phyloP scores from a whole-genome alignment of 2,113 vertebrate genomes.

The Collichthys lucidus region DNA sequence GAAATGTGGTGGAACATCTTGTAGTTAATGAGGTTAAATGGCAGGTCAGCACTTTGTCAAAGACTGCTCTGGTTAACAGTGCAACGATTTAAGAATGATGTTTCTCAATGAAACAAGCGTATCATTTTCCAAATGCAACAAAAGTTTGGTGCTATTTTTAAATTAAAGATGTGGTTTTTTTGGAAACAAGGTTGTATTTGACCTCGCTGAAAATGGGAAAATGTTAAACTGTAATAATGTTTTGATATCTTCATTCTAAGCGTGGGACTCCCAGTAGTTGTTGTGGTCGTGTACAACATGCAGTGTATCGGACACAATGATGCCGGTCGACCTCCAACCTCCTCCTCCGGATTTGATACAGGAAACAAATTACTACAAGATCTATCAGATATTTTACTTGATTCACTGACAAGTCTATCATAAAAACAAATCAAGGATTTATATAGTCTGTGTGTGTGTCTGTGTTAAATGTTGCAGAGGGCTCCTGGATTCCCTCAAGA shows the following conservation, averaged over 20 bases:
- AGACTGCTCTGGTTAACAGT: too few species aligned
- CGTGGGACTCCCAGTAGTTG: neutral
- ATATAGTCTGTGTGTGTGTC: neutral
- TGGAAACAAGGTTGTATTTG: neutral
- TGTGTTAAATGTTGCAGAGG: neutral
- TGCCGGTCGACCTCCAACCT: neutral
- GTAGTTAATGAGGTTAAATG: too few species aligned
- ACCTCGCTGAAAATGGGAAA: neutral
- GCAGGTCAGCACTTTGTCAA: too few species aligned
- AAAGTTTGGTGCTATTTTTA: too few species aligned
- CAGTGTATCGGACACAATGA: neutral
- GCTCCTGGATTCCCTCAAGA: neutral
- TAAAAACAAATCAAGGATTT: neutral
- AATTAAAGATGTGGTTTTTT: too few species aligned
- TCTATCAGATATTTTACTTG: neutral
- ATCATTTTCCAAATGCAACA: too few species aligned
- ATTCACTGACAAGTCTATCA: neutral
- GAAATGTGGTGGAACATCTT: too few species aligned
- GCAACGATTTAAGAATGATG: too few species aligned
- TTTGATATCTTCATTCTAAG: too few species aligned
- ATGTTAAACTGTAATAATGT: neutral
- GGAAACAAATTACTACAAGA: too few species aligned
- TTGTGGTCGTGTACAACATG: neutral
- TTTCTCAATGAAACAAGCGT: too few species aligned
- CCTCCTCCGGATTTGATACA: too few species aligned